Conservation (phyloP, 2,797 vertebrate species). For the Apodemus agrarius region DNA sequence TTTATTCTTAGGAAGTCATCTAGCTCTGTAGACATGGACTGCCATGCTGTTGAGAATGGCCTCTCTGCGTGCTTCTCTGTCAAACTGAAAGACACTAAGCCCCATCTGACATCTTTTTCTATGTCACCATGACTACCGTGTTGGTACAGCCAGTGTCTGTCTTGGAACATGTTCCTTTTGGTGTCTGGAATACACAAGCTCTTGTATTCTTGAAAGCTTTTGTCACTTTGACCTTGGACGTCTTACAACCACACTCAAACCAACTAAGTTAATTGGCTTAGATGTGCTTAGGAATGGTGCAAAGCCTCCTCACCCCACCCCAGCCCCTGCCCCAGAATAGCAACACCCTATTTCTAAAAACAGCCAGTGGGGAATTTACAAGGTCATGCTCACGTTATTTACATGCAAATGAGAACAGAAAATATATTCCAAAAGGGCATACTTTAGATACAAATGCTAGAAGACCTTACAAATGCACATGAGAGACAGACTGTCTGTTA, state of each 20-base stretch:
- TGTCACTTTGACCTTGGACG: constrained; percentile 39
- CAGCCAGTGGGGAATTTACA: constrained; percentile 58
- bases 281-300: background rate
- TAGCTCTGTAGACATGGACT: background rate
- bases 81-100: background rate
- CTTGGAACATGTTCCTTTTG: background rate
- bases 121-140: background rate
- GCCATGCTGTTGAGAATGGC: background rate
- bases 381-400: constrained; percentile 61
- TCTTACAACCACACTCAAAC: constrained; percentile 32
- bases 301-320: background rate
- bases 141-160: background rate
- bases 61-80: background rate
- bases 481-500: constrained; percentile 17
- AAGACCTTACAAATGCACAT: constrained; percentile 59
- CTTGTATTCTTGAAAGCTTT: constrained; percentile 16
- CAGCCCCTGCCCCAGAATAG: background rate
- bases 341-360: constrained; percentile 51
- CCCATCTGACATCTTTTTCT: background rate
- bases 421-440: constrained; percentile 25
- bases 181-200: background rate
- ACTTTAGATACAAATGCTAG: constrained; percentile 55
- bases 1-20: background rate
- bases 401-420: constrained; percentile 60
- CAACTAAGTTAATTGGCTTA: constrained; percentile 49